Evolutionary conservation across 2,888 invertebrate species (phyloP).

Genomic region (Drosophila acutilabella): DNA sequence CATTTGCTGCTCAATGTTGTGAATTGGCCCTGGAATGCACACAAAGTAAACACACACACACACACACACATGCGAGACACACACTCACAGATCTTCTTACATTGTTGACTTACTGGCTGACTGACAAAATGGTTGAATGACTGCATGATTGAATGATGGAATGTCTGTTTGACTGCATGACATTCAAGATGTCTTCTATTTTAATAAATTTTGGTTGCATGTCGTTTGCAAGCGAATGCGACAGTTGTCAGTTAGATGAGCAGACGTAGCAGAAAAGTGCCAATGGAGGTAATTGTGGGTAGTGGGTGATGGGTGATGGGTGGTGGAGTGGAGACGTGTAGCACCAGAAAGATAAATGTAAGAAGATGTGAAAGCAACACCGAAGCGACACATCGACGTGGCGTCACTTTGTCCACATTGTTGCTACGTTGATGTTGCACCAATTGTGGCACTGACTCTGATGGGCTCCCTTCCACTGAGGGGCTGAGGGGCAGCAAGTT

Average conservation of each 20-base stretch:
- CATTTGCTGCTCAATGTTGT: neutral
- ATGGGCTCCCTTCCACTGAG: slow-evolving; percentile 31
- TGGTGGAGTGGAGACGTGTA: neutral
- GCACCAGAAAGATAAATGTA: rapidly evolving
- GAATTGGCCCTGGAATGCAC: slow-evolving; percentile 7
- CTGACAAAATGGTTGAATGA: neutral
- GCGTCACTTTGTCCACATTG: slow-evolving; percentile 54
- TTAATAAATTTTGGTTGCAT: slow-evolving; percentile 70
- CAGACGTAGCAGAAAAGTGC: neutral
- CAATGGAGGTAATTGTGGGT: neutral
- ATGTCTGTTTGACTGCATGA: slow-evolving; percentile 47
- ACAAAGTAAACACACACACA: neutral
- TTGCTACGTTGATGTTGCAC: slow-evolving; percentile 44
- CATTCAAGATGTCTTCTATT: slow-evolving; percentile 67
- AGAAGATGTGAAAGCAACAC: neutral
- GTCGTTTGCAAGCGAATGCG: slow-evolving; percentile 65
- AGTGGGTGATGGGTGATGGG: too few relatives aligned
- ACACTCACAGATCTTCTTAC: neutral
- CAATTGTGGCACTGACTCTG: slow-evolving; percentile 48
- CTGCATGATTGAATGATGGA: slow-evolving; percentile 18
- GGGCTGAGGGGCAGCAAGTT: neutral
- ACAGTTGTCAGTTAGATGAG: slow-evolving; percentile 69
- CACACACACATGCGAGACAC: neutral
- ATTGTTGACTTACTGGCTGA: slow-evolving; percentile 6
- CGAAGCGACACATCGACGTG: slow-evolving; percentile 37